Evolutionary conservation across 2,113 vertebrate genomes (phyloP).

Genomic region (Dendropsophus ebraccatus): DNA sequence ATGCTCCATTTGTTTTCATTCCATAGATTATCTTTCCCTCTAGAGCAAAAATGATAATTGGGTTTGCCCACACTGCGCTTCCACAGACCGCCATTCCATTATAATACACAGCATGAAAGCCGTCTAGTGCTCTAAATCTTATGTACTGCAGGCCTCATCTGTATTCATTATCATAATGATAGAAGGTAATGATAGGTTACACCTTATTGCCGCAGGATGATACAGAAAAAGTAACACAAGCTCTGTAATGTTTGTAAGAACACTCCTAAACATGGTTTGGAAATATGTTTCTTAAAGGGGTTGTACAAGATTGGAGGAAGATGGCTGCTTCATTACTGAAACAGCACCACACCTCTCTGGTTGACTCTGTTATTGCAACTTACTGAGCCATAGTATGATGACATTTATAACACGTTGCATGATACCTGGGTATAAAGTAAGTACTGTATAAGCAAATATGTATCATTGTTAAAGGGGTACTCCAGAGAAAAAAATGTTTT

Average conservation of each 20-base stretch:
- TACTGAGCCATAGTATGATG: too few species aligned
- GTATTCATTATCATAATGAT: conserved; percentile 24
- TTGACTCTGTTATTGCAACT: neutral
- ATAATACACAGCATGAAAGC: conserved; percentile 13
- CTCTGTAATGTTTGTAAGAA: neutral
- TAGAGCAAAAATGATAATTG: conserved; percentile 32
- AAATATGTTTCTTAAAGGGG: neutral
- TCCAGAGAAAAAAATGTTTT: too few species aligned
- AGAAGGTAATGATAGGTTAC: conserved; percentile 39
- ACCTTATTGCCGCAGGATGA: neutral
- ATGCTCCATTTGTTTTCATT: conserved; percentile 29
- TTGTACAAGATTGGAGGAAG: neutral
- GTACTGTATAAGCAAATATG: too few species aligned
- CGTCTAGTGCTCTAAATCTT: conserved; percentile 8
- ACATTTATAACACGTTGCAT: neutral
- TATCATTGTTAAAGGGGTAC: too few species aligned
- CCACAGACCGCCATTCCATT: neutral
- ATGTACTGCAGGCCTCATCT: conserved; percentile 7
- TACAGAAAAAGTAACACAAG: neutral
- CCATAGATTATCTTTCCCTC: conserved; percentile 12
- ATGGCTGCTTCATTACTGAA: neutral
- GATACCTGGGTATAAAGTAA: too few species aligned
- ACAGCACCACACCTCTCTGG: neutral
- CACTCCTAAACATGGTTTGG: neutral
- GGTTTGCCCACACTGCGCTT: conserved; percentile 34